These are phyloP conservation scores for Sapayoa aenigma DNA, from an alignment of 2,113 vertebrate species.

Conservation along the genomic window DNA sequence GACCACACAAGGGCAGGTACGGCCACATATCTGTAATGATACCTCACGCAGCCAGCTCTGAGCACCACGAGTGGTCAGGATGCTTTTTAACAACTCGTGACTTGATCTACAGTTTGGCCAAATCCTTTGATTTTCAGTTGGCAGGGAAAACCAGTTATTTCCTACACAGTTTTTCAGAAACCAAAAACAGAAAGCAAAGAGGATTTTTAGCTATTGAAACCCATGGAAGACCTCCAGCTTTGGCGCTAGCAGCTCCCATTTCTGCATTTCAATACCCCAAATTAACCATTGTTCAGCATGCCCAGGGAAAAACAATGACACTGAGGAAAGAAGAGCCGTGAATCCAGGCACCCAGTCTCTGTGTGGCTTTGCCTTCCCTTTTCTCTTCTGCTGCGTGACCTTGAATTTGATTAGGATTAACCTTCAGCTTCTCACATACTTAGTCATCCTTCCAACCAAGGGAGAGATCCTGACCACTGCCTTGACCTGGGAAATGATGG, in stretches of 20 bases:
- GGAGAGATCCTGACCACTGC: neutral
- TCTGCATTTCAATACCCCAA: constrained; percentile 11
- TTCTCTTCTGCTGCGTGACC: neutral
- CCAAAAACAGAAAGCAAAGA: neutral
- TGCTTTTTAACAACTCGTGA: neutral
- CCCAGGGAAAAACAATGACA: neutral
- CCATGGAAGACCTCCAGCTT: constrained; percentile 20
- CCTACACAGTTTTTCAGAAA: neutral
- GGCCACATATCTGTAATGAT: neutral
- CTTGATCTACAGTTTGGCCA: neutral
- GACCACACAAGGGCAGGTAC: neutral
- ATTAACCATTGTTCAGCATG: constrained; percentile 9
- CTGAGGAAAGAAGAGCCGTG: neutral
- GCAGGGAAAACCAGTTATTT: neutral
- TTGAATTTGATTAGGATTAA: neutral
- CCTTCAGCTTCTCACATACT: neutral
- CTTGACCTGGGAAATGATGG: neutral
- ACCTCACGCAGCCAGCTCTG: neutral
- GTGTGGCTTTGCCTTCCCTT: neutral
- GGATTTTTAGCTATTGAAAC: constrained; percentile 13
- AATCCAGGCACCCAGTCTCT: neutral
- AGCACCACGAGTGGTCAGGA: neutral
- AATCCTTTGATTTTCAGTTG: constrained; percentile 17
- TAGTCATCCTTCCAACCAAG: neutral
- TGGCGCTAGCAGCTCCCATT: neutral